Percentiles rank a stretch among this genome's conserved stretches.
Conservation (phyloP, 2,888 invertebrate genomes). For the Cryptus armator region DNA sequence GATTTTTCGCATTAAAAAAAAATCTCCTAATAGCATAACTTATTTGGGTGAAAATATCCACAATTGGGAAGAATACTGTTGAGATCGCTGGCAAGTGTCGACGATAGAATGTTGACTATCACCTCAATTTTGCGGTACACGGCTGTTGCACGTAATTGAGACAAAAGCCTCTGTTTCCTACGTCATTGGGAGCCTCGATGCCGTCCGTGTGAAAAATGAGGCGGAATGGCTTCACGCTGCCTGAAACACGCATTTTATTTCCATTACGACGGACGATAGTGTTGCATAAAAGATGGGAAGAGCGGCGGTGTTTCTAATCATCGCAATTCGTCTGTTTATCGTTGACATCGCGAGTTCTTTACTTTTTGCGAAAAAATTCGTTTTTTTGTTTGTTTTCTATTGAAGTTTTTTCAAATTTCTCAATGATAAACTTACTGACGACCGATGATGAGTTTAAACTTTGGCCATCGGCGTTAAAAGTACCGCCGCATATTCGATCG, state of each 20-base stretch:
- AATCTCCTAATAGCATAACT: background rate
- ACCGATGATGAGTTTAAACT: conserved; percentile 89
- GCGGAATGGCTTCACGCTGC: conserved; percentile 93
- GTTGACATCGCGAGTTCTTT: too few species aligned
- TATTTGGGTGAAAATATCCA: background rate
- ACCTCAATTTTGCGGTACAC: conserved; percentile 88
- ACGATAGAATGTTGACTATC: conserved; percentile 27
- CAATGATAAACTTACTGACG: conserved; percentile 87
- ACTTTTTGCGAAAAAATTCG: background rate
- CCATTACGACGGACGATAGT: too few species aligned
- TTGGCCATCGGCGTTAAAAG: conserved; percentile 89
- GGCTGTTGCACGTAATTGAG: conserved; percentile 94
- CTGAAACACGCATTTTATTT: conserved; percentile 85
- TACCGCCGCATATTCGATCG: conserved; percentile 94
- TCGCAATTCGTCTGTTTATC: too few species aligned
- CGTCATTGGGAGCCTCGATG: conserved; percentile 91
- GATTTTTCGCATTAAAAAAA: background rate
- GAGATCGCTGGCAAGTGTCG: conserved; percentile 32
- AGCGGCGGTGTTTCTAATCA: too few species aligned
- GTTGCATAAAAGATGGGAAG: too few species aligned
- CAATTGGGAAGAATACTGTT: conserved; percentile 15
- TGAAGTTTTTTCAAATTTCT: too few species aligned
- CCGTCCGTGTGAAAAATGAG: conserved; percentile 92
- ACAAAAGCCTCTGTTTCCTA: conserved; percentile 93
- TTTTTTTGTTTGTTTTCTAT: background rate